These are phyloP conservation scores for Nesogale talazaci DNA, from an alignment of 2,113 vertebrate genomes.

Conservation along the genomic window DNA sequence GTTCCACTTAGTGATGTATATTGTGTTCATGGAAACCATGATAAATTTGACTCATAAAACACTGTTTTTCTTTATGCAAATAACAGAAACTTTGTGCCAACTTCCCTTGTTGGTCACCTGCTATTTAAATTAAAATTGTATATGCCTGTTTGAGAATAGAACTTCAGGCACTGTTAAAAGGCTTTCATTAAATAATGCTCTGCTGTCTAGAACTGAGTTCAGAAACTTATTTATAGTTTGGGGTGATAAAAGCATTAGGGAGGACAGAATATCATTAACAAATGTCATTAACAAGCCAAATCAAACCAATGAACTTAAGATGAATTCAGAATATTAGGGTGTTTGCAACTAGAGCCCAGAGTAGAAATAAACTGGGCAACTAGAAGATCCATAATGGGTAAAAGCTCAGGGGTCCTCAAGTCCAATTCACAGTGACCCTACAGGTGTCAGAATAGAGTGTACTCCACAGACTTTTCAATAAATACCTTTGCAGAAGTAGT, in stretches of 20 bases:
- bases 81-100: slow-evolving; percentile 61
- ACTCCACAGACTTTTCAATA: background rate
- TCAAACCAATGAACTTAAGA: background rate
- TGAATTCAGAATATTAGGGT: background rate
- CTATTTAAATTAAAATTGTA: slow-evolving; percentile 59
- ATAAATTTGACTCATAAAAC: slow-evolving; percentile 68
- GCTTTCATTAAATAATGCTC: slow-evolving; percentile 48
- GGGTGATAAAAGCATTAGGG: background rate
- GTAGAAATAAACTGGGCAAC: background rate
- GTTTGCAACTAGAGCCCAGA: background rate
- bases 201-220: background rate
- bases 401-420: background rate
- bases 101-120: slow-evolving; percentile 44
- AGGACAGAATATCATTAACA: background rate
- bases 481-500: background rate
- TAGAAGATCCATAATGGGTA: background rate
- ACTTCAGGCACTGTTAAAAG: slow-evolving; percentile 46
- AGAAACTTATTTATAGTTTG: slow-evolving; percentile 24
- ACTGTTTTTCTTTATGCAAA: slow-evolving; percentile 46
- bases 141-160: background rate
- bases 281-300: background rate
- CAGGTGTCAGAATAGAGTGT: background rate
- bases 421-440: background rate
- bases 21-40: slow-evolving; percentile 53
- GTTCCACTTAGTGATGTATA: slow-evolving; percentile 45